Base-by-base conservation (phyloP, 1,140 invertebrate species). In the Pectinophora gossypiella region DNA sequence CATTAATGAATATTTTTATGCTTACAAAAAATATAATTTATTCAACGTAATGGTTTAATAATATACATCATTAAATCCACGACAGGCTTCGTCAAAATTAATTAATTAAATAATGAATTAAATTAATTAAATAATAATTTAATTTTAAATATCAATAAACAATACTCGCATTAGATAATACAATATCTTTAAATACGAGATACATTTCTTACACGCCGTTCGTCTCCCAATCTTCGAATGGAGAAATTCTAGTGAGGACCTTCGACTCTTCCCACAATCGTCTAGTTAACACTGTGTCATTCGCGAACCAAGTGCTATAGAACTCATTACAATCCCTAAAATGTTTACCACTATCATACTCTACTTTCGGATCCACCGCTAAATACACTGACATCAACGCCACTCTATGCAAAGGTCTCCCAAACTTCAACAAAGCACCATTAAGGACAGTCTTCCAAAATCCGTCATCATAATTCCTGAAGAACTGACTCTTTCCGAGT, bases 381-480 rank as follows among this genome's bases (percentile, higher is more conserved):
- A 93, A 94, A 73, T 93, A 90, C 20, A 95, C 77, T 2, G 91
- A 91, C 18, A 93, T 93, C 64, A 93, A 93, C n/a, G 92, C 92
- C 3, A 93, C 94, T 76, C 92, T 88, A 47, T 88, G 76, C 0
- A 89, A 72, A 19, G 72, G 89, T 65, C 91, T 90, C 0, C 54
- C 81, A 75, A 48, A 89, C 10, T 50, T 61, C 49, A 51, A 54
- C 32, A 51, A 69, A 43, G 46, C 64, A n/a, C 54, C 36, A 49
- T 69, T 73, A 6, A 70, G 49, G 12, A 72, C 13, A 2, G 86
- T 85, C 27, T 63, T 70, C 50, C 89, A 82, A 45, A 86, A 55
- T 0, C 87, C 73, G n/a, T 80, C 72, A 47, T 89, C 84, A 10
- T 92, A 64, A 60, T 95, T 84, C 61, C 94, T 90, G 49, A 93